Percentiles rank a stretch among this genome's conserved stretches.
Evolutionary conservation across 2,113 vertebrate genomes (phyloP).

Genomic region (Megaptera novaeangliae): DNA sequence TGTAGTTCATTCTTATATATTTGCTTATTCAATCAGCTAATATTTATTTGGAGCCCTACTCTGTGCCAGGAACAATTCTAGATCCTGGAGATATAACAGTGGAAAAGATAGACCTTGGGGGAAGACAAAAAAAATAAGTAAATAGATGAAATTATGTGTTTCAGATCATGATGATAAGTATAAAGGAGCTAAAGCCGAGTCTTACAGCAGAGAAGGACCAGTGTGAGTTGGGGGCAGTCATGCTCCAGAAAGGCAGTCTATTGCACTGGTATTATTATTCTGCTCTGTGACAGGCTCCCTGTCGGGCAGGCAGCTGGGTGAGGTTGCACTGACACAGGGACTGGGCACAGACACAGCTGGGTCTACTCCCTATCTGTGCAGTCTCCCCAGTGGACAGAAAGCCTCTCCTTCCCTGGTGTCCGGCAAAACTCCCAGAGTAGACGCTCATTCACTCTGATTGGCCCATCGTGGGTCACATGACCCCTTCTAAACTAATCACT

Average conservation of each 20-base stretch:
- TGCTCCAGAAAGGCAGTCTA: neutral
- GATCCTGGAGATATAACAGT: neutral
- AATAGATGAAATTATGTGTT: neutral
- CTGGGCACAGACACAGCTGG: neutral
- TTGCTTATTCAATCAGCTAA: neutral
- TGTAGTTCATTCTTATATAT: neutral
- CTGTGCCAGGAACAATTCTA: neutral
- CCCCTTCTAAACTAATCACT: fast-evolving
- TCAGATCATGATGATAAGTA: neutral
- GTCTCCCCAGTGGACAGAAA: no score
- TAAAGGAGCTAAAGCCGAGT: neutral
- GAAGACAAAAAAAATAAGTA: neutral
- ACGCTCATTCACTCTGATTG: neutral
- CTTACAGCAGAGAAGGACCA: no score
- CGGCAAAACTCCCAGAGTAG: neutral
- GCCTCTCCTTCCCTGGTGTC: neutral
- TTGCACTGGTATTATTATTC: fast-evolving
- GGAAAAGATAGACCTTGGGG: neutral
- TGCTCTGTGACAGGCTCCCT: neutral
- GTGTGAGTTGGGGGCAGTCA: neutral
- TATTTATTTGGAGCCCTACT: neutral
- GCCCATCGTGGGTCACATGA: neutral
- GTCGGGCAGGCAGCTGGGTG: neutral
- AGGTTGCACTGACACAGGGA: neutral
- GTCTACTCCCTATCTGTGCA: neutral